A percentile compares a stretch with the other conserved stretches of the same genome.
These are phyloP conservation scores for Mionectes macconnelli DNA, from an alignment of 2,113 vertebrate species.

Conservation along the genomic window DNA sequence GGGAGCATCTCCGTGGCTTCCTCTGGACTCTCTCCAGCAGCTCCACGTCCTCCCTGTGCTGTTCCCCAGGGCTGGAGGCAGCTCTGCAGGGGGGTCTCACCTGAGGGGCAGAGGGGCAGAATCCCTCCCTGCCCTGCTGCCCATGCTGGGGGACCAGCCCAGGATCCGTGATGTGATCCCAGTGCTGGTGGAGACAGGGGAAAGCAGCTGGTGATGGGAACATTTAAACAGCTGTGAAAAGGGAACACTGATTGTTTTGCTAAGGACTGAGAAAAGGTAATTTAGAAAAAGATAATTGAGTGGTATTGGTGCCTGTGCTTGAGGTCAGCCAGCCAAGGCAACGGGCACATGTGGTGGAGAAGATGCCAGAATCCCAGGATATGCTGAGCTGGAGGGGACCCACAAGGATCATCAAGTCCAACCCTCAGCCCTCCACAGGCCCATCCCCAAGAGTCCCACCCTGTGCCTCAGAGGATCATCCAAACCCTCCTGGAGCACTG, in stretches of 20 bases:
- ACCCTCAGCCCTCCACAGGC: not conserved
- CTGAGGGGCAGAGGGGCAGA: not conserved
- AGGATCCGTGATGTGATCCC: too few relatives aligned
- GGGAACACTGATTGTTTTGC: not conserved
- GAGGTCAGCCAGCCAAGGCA: not conserved
- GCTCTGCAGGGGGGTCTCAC: not conserved
- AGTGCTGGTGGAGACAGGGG: not conserved
- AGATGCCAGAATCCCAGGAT: not conserved
- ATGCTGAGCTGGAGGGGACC: not conserved
- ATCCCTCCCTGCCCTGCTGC: not conserved
- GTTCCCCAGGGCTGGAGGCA: not conserved
- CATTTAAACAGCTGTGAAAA: not conserved
- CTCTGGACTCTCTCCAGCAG: not conserved
- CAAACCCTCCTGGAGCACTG: not conserved
- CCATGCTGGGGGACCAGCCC: not conserved
- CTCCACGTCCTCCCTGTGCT: not conserved
- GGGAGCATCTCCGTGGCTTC: not conserved
- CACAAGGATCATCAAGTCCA: not conserved
- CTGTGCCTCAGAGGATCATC: not conserved
- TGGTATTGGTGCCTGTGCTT: not conserved
- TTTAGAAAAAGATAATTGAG: not conserved
- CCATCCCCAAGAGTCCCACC: not conserved
- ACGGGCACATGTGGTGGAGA: not conserved
- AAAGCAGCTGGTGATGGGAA: not conserved
- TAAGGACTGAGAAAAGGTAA: not conserved